phyloP scores from a whole-genome alignment of 1,140 invertebrate species.

The Atopsyche davidsoni region DNA sequence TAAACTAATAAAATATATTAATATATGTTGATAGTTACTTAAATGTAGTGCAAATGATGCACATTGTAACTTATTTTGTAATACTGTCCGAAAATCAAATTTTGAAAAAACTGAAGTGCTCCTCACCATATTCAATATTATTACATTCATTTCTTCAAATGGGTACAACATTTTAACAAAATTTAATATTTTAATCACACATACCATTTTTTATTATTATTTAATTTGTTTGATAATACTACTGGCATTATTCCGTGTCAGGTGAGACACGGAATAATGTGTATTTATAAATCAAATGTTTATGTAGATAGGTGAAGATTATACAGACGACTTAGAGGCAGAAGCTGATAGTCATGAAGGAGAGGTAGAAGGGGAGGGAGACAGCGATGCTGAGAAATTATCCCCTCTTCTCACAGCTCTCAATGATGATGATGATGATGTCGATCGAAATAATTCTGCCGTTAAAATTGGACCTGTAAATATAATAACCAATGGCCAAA shows the following conservation, averaged over 20 bases:
- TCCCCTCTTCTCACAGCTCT: conserved; percentile 62
- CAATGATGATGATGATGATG: conserved; percentile 7
- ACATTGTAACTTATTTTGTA: too few species aligned
- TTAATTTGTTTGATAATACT: too few species aligned
- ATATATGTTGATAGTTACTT: too few species aligned
- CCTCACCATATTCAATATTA: too few species aligned
- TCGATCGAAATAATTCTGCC: conserved; percentile 12
- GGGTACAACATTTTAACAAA: neutral
- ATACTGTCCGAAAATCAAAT: too few species aligned
- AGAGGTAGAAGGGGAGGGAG: conserved; percentile 55
- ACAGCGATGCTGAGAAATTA: conserved; percentile 74
- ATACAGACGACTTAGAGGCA: conserved; percentile 25
- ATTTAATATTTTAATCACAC: neutral
- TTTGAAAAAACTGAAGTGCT: too few species aligned
- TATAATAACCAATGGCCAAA: conserved; percentile 26
- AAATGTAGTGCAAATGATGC: too few species aligned
- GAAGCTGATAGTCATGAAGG: conserved; percentile 27
- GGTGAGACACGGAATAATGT: too few species aligned
- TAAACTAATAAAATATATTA: too few species aligned
- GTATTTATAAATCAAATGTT: neutral
- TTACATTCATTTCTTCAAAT: too few species aligned
- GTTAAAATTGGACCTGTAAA: conserved; percentile 20
- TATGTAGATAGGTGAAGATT: conserved; percentile 22
- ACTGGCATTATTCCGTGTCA: too few species aligned
- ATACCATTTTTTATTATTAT: neutral